Evolutionary conservation across 1,140 invertebrate genomes (phyloP).

Genomic region (Ostrea denselamellosa): DNA sequence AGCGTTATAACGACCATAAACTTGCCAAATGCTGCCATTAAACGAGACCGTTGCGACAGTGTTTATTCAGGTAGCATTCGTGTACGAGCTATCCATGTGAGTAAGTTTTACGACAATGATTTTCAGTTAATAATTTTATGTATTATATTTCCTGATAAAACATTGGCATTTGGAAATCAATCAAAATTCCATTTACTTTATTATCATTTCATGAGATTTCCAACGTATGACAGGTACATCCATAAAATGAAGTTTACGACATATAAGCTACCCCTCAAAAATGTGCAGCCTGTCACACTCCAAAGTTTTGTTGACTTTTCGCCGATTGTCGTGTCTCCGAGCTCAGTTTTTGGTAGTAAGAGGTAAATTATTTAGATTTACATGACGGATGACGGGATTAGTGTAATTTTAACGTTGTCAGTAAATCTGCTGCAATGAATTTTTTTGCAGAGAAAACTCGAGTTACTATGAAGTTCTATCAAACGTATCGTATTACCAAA

Average conservation of each 20-base stretch:
- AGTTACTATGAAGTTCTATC: too few species aligned
- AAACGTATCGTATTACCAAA: too few species aligned
- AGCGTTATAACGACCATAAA: too few species aligned
- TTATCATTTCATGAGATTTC: not conserved
- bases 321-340: not conserved
- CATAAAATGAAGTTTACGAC: not conserved
- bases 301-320: not conserved
- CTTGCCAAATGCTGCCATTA: too few species aligned
- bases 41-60: too few species aligned
- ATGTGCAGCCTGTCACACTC: not conserved
- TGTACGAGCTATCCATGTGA: not conserved
- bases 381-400: not conserved
- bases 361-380: not conserved
- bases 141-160: not conserved
- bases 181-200: not conserved
- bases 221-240: not conserved
- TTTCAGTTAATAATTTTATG: not conserved
- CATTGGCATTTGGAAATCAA: too few species aligned
- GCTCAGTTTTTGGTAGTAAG: not conserved
- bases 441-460: too few species aligned
- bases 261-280: not conserved
- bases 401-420: not conserved
- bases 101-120: not conserved
- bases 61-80: not conserved
- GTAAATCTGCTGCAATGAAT: too few species aligned